phyloP scores from a whole-genome alignment of 2,888 invertebrate species.

The Cremastinae sp. region DNA sequence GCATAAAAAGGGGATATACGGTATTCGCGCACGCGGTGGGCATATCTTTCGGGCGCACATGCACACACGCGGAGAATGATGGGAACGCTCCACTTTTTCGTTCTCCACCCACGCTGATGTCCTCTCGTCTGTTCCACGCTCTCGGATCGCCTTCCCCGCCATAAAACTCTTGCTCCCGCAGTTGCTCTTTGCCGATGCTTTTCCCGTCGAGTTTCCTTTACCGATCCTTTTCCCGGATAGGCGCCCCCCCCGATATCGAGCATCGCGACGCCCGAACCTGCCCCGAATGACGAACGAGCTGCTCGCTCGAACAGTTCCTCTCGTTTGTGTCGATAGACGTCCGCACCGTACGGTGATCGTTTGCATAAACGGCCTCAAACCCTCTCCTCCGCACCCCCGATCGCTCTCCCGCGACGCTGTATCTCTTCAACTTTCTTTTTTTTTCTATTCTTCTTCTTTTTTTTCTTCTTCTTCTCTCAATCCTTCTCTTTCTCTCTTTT shows the following conservation, averaged over 20 bases:
- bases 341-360: constrained; percentile 60
- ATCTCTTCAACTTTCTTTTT: constrained; percentile 11
- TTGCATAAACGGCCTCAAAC: constrained; percentile 61
- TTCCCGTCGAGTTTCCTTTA: constrained; percentile 2
- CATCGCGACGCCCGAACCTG: constrained; percentile 50
- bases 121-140: constrained; percentile 14
- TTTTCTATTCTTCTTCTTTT: constrained; percentile 24
- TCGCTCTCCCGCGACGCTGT: background rate
- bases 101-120: constrained; percentile 22
- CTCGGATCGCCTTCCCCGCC: constrained; percentile 12
- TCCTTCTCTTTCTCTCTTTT: constrained; percentile 34
- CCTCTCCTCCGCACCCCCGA: constrained; percentile 8
- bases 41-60: constrained; percentile 26
- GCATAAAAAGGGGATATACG: constrained; percentile 46
- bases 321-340: constrained; percentile 62
- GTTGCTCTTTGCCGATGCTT: constrained; percentile 35
- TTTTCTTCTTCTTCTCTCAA: constrained; percentile 12
- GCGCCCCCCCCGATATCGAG: constrained; percentile 5
- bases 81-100: constrained; percentile 38
- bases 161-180: constrained; percentile 1
- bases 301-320: constrained; percentile 34
- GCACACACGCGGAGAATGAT: constrained; percentile 32
- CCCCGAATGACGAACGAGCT: constrained; percentile 62
- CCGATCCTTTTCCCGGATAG: constrained; percentile 49
- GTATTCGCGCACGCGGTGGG: constrained; percentile 46